Evolutionary conservation across 2,888 invertebrate genomes (phyloP), one percentile per base, ranked within the genome.

Genomic region (Antheraea assamensis): DNA sequence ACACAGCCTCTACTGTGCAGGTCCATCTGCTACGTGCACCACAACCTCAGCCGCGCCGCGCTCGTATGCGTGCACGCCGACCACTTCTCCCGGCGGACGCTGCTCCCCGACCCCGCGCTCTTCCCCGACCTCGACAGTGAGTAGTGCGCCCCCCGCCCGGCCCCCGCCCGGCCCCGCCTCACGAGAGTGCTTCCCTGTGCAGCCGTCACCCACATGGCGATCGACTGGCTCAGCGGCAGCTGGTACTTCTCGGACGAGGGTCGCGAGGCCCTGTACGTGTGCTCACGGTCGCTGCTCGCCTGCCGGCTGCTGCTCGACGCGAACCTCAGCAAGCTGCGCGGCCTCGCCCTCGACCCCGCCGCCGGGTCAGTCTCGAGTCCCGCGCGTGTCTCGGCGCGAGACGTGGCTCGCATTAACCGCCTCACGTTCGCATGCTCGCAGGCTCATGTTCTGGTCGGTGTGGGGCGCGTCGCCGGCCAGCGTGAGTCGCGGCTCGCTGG

Each of bases 211-310:
- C 97, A 97, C 86, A 95, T 98, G 83, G 96, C 96, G 10, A 89
- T 97, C 78, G 98, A 98, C 92, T 98, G 98, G 98, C 92, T 98
- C 74, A 96, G 97, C 24, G 96, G 96, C 81, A 98, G 98, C 93
- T 98, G 98, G 98, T 98, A 98, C 93, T 95, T 98, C 87, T 93
- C 96, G 82, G 97, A 97, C 90, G 96, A 95, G 82, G 93, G 92
- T 73, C 95, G 96, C 78, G 96, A 96, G 85, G 95, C 96, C 88
- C 95, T 98, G 79, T 96, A 97, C 90, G 94, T 96, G 80, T 98
- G 98, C 91, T 95, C 95, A 76, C 91, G 92, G 72, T 85, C 93
- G 73, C 95, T 97, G 87, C 87, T 87, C 72, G 88, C 92, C 80
- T 98, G 98, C 90, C 95, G 96, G 75, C 94, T 97, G 81, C 91